Evolutionary conservation across 2,797 vertebrate genomes (phyloP), one percentile per base, ranked within the genome.

Genomic region (Chrysocyon brachyurus): DNA sequence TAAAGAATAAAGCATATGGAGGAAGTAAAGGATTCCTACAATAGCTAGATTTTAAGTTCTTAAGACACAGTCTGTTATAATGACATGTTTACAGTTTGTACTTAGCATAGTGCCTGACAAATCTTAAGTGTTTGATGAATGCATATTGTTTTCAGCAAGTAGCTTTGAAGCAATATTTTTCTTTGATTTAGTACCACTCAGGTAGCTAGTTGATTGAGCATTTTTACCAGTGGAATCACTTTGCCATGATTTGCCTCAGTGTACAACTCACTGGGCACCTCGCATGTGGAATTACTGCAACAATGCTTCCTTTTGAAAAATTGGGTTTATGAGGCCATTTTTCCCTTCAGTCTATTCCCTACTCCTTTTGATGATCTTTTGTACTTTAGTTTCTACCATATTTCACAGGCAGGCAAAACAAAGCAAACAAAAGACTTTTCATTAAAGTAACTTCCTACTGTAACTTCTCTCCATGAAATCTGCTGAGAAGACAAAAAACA

Each of bases 11-110:
- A 52, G 14, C 64, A 17, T 12, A 28, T 3, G 56, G 46, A 96
- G 75, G 46, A 94, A 91, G 64, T 59, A 91, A 89, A 93, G 24
- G 28, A 68, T 61, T 40, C 46, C 79, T 59, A 52, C 12, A 75
- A 84, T 63, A 96, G 64, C 56, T 79, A 63, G 90, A 84, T 94
- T 93, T 97, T 83, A 78, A 70, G 15, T 59, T 89, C 90, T 66
- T 73, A 83, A 84, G 26, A 54, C 16, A 28, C 10, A 8, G 46
- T 64, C 56, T 87, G 63, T 92, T 86, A 77, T 83, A 83, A 94
- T 81, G 49, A 86, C 15, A 11, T 28, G 73, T 88, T 64, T 68
- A 31, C 36, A 70, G 21, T 83, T 28, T 78, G 6, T 78, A 77
- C 49, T 85, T 85, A 49, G 46, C 72, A 46, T 21, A 59, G 81